phyloP scores from a whole-genome alignment of 2,113 vertebrate species.

The Xenopus laevis region DNA sequence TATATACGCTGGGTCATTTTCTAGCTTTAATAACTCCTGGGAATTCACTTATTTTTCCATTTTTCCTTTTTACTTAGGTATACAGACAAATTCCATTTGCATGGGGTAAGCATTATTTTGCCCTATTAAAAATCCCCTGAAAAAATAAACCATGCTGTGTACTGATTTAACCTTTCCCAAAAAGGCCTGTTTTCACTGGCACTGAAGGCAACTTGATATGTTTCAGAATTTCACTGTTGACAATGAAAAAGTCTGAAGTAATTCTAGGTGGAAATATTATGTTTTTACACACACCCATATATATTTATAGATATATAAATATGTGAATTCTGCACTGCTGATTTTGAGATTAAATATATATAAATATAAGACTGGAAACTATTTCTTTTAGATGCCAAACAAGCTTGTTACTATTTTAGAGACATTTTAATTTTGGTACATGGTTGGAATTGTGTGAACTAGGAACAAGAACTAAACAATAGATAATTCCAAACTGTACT shows the following conservation, averaged over 20 bases:
- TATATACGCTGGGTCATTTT: constrained; percentile 35
- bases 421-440: no score
- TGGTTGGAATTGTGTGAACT: no score
- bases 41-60: constrained; percentile 5
- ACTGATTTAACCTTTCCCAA: constrained; percentile 44
- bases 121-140: constrained; percentile 42
- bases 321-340: no score
- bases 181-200: constrained; percentile 44
- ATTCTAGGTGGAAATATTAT: constrained; percentile 25
- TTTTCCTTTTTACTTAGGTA: constrained; percentile 28
- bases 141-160: constrained; percentile 43
- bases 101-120: constrained; percentile 44
- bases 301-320: no score
- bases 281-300: not conserved
- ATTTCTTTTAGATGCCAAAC: no score
- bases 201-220: constrained; percentile 35
- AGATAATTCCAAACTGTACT: no score
- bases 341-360: no score
- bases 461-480: no score
- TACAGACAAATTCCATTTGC: constrained; percentile 43
- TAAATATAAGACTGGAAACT: no score
- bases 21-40: constrained; percentile 6
- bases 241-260: constrained; percentile 38
- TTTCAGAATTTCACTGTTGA: constrained; percentile 26
- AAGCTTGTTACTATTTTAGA: no score